These are phyloP conservation scores for Carassius gibelio DNA, from an alignment of 2,113 vertebrate genomes.

Conservation along the genomic window DNA sequence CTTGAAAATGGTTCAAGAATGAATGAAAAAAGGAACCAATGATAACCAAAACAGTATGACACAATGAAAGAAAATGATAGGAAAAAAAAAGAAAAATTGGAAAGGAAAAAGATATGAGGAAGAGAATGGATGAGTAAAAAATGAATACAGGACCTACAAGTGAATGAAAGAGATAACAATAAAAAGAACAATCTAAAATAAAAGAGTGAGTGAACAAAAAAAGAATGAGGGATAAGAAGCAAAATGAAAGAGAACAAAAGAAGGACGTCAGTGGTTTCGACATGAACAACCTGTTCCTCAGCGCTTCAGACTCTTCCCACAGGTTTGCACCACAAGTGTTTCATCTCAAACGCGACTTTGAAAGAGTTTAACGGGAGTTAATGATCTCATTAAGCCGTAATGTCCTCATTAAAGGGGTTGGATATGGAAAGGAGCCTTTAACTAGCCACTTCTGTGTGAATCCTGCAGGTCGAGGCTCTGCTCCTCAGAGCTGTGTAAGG, in stretches of 20 bases:
- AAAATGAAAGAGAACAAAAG: neutral
- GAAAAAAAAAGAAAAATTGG: neutral
- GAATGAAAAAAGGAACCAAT: neutral
- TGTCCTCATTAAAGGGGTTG: conserved; percentile 14
- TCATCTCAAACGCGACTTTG: conserved; percentile 9
- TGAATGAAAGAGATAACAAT: neutral
- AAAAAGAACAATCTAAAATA: neutral
- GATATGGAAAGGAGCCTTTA: neutral
- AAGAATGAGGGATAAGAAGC: neutral
- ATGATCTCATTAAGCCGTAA: conserved; percentile 36
- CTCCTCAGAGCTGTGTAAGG: conserved; percentile 56
- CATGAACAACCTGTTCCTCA: neutral
- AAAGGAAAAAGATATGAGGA: neutral
- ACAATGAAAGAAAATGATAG: neutral
- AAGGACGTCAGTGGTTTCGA: neutral
- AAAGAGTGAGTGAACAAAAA: neutral
- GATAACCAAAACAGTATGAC: neutral
- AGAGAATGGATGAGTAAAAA: neutral
- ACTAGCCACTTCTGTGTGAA: neutral
- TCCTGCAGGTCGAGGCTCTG: neutral
- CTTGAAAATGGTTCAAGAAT: neutral
- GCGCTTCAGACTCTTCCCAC: neutral
- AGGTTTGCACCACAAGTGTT: neutral
- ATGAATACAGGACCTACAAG: neutral
- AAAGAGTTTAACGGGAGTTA: conserved; percentile 6